Evolutionary conservation across 1,140 invertebrate species (phyloP), one percentile per base, ranked within the genome.

Genomic region (Cotesia typhae): DNA sequence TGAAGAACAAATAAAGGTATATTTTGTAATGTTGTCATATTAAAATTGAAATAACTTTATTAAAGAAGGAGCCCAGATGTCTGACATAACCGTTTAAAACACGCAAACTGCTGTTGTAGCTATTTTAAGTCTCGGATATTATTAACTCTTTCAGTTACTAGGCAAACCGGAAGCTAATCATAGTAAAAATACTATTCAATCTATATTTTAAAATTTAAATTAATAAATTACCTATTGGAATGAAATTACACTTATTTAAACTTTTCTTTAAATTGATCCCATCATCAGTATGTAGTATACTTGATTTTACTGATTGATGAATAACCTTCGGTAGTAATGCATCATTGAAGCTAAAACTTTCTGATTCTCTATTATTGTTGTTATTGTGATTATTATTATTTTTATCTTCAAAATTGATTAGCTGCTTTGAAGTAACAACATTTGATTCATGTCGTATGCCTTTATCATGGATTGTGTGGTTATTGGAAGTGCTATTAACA

Each of bases 81-180:
- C 20, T 55, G 20, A 67, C 57, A 12, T 28, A 55, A 67, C 51
- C 12, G 51, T 53, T 71, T 71, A 67, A 74, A 71, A 74, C 57
- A 70, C 70, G 67, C 72, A 63, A 65, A 71, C 70, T 67, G 66
- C 60, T 63, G 38, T 76, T 10, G 41, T 10, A 10, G 41, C 80
- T 87, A 87, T 85, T 83, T 85, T 82, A 83, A 84, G 80, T 73
- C 70, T 74, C 73, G 82, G 80, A 67, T 87, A 87, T 85, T 82
- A 81, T 84, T 86, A 85, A 78, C 77, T 70, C 57, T 61, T 73
- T 67, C 12, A 57, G 61, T 17, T 12, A 51, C 17, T 28, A 37
- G 20, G 68, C 57, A 67, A 65, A 9, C 63, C 52, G 36, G 41
- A 68, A 76, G 70, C 73, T 68, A 69, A 61, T 66, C 68, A 69